phyloP scores from a whole-genome alignment of 2,113 vertebrate species.

The Azemiops feae region DNA sequence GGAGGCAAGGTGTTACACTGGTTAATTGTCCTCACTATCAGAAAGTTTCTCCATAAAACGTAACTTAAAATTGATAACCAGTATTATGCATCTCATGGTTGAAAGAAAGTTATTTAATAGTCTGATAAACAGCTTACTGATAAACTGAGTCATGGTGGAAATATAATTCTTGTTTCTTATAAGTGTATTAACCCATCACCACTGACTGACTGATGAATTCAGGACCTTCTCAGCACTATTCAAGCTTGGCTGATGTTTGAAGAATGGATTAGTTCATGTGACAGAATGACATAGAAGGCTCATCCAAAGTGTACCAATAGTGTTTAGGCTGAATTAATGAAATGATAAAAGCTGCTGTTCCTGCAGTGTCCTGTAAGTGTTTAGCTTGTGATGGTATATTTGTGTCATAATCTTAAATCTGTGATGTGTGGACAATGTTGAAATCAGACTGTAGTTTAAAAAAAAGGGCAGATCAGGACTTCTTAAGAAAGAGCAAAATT shows the following conservation, averaged over 20 bases:
- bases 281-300: background rate
- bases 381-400: background rate
- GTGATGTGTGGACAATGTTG: background rate
- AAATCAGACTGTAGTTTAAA: slow-evolving; percentile 67
- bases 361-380: background rate
- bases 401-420: background rate
- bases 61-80: too few species aligned
- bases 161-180: background rate
- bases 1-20: too few species aligned
- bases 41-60: too few species aligned
- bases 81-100: background rate
- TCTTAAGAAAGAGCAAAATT: slow-evolving; percentile 73
- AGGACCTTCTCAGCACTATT: background rate
- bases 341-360: background rate
- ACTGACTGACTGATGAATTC: background rate
- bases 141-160: background rate
- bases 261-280: background rate
- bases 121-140: background rate
- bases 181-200: background rate
- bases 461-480: slow-evolving; percentile 60
- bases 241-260: background rate
- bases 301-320: background rate
- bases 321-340: background rate
- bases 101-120: background rate
- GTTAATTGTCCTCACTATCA: too few species aligned